phyloP scores from a whole-genome alignment of 2,888 invertebrate genomes.

The Epistrophella euchroma region DNA sequence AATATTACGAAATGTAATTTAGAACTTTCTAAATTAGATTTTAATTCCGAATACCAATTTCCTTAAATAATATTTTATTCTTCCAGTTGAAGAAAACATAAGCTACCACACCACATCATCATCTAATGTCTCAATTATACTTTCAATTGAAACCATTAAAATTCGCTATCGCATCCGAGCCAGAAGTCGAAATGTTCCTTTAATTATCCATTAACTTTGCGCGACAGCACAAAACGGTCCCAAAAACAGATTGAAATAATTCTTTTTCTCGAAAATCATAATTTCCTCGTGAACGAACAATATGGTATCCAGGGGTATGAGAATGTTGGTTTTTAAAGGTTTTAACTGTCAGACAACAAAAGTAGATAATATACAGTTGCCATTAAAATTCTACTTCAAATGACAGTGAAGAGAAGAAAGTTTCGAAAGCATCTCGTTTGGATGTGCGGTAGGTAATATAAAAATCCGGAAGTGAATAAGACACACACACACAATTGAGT shows the following conservation, averaged over 20 bases:
- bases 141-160: slow-evolving; percentile 34
- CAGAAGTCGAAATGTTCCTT: slow-evolving; percentile 35
- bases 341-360: slow-evolving; percentile 48
- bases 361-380: background rate
- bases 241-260: slow-evolving; percentile 57
- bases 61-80: background rate
- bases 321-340: slow-evolving; percentile 23
- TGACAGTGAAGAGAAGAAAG: slow-evolving; percentile 20
- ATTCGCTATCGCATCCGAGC: slow-evolving; percentile 26
- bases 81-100: background rate
- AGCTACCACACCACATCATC: slow-evolving; percentile 31
- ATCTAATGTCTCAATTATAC: slow-evolving; percentile 17
- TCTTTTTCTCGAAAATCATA: slow-evolving; percentile 52
- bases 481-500: background rate
- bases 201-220: slow-evolving; percentile 53
- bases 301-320: background rate
- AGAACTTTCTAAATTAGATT: background rate
- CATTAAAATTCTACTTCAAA: slow-evolving; percentile 50
- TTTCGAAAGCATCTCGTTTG: slow-evolving; percentile 48
- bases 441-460: background rate
- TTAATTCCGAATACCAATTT: background rate
- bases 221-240: slow-evolving; percentile 21
- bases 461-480: slow-evolving; percentile 23
- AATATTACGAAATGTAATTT: background rate
- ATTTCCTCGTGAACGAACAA: slow-evolving; percentile 22